Evolutionary conservation across 2,888 invertebrate genomes (phyloP).

Genomic region (Leptinotarsa peninsularis): DNA sequence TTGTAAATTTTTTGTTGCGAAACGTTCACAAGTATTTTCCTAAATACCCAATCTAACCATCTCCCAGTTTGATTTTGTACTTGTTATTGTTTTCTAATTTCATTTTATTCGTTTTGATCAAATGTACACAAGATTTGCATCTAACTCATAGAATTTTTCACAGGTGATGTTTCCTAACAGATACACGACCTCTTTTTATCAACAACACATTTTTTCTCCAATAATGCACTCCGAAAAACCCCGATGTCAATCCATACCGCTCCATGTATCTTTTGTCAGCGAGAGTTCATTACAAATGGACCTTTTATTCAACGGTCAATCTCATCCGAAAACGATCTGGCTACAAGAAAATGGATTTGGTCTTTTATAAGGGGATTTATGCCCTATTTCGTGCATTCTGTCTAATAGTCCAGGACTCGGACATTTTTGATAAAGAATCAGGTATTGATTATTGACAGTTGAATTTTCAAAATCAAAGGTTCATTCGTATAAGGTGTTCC

Average conservation of each 20-base stretch:
- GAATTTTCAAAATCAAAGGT: too few relatives aligned
- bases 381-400: slow-evolving; percentile 49
- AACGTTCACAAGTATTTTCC: too few relatives aligned
- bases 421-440: not conserved
- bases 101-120: too few relatives aligned
- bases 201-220: slow-evolving; percentile 11
- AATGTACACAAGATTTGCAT: too few relatives aligned
- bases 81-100: too few relatives aligned
- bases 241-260: slow-evolving; percentile 42
- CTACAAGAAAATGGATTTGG: slow-evolving; percentile 62
- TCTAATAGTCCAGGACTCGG: slow-evolving; percentile 34
- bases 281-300: slow-evolving; percentile 66
- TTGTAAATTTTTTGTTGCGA: too few relatives aligned
- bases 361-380: slow-evolving; percentile 54
- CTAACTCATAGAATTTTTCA: too few relatives aligned
- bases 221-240: slow-evolving; percentile 28
- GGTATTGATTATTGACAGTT: not conserved
- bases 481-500: too few relatives aligned
- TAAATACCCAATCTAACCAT: too few relatives aligned
- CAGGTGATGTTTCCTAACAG: not conserved
- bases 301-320: slow-evolving; percentile 66
- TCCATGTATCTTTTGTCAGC: slow-evolving; percentile 55
- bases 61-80: too few relatives aligned
- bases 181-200: not conserved
- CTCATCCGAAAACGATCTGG: slow-evolving; percentile 65